Evolutionary conservation across 1,140 invertebrate species (phyloP).

Genomic region (Rhagoletis zephyria): DNA sequence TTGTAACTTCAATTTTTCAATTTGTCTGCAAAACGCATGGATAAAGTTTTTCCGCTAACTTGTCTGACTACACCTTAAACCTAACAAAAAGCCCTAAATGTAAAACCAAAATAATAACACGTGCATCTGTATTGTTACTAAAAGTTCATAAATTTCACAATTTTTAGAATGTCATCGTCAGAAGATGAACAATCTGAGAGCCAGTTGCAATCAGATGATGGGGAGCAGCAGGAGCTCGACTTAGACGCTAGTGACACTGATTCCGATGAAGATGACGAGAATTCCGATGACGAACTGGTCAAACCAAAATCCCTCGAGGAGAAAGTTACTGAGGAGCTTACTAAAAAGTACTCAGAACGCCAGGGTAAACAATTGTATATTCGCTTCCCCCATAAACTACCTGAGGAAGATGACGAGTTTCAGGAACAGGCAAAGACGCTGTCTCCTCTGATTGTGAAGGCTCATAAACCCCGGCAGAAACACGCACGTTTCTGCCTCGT

Average conservation of each 20-base stretch:
- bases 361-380: constrained; percentile 67
- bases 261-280: constrained; percentile 61
- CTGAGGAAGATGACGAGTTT: constrained; percentile 63
- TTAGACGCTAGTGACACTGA: constrained; percentile 62
- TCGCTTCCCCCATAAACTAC: constrained; percentile 67
- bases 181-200: constrained; percentile 54
- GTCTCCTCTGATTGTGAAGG: constrained; percentile 63
- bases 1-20: neutral
- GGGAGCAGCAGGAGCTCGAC: neutral
- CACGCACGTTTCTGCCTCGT: constrained; percentile 69
- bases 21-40: neutral
- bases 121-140: neutral
- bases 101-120: constrained; percentile 22
- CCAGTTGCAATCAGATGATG: constrained; percentile 50
- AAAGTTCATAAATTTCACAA: neutral
- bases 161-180: constrained; percentile 37
- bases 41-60: neutral
- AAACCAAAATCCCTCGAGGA: constrained; percentile 57
- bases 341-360: constrained; percentile 64
- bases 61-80: no score
- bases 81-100: neutral
- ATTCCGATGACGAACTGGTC: constrained; percentile 54
- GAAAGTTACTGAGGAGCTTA: constrained; percentile 61
- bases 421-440: constrained; percentile 61
- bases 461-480: constrained; percentile 64